Percentiles rank a stretch among this genome's conserved stretches.
These are phyloP conservation scores for Carcinoscorpius rotundicauda DNA, from an alignment of 1,140 invertebrate species.

Conservation along the genomic window DNA sequence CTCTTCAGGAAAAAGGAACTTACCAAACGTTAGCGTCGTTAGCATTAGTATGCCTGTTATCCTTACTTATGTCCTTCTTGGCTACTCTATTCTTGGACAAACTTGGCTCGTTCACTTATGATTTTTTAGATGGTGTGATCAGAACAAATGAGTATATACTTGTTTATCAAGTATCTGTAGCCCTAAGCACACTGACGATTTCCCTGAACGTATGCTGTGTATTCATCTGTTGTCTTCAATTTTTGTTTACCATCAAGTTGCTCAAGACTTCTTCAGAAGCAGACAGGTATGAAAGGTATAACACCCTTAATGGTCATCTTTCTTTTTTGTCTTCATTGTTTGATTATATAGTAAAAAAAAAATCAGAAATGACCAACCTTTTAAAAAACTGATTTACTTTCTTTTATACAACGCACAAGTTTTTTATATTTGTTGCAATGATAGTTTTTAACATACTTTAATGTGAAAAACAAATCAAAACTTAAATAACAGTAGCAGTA, in stretches of 20 bases:
- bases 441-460: too few species aligned
- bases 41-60: slow-evolving; percentile 69
- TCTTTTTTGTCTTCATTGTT: too few species aligned
- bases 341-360: too few species aligned
- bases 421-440: too few species aligned
- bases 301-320: too few species aligned
- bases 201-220: slow-evolving; percentile 82
- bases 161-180: slow-evolving; percentile 79
- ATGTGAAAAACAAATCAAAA: too few species aligned
- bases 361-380: too few species aligned
- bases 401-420: too few species aligned
- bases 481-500: too few species aligned
- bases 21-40: slow-evolving; percentile 63
- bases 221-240: slow-evolving; percentile 84
- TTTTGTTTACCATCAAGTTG: slow-evolving; percentile 82
- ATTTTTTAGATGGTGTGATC: too few species aligned
- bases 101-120: slow-evolving; percentile 38
- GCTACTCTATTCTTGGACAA: slow-evolving; percentile 72
- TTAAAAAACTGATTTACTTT: too few species aligned
- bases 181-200: slow-evolving; percentile 70
- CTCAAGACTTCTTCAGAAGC: slow-evolving; percentile 56
- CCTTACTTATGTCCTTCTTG: slow-evolving; percentile 62
- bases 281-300: slow-evolving; percentile 32
- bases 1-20: slow-evolving; percentile 9
- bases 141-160: slow-evolving; percentile 58